A percentile compares a stretch with the other conserved stretches of the same genome.
phyloP scores from a whole-genome alignment of 2,888 invertebrate genomes.

The Meloe dianella region DNA sequence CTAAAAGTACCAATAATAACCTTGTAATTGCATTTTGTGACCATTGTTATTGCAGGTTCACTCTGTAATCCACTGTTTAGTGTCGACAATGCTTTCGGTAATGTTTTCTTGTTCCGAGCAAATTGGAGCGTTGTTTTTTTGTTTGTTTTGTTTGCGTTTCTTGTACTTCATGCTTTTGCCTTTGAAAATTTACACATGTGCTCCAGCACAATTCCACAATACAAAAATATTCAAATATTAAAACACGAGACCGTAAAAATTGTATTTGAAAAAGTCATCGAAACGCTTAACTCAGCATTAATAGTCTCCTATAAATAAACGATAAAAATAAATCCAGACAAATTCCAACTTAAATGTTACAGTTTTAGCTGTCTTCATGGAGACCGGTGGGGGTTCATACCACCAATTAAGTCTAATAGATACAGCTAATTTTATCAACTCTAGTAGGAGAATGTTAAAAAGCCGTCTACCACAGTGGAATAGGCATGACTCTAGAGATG shows the following conservation, averaged over 20 bases:
- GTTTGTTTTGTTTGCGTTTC: not conserved
- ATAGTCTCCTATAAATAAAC: not conserved
- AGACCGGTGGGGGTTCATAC: not conserved
- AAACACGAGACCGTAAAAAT: not conserved
- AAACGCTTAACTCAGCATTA: no score
- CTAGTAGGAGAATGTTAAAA: slow-evolving; percentile 6
- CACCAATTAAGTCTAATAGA: not conserved
- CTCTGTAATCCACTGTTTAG: slow-evolving; percentile 3
- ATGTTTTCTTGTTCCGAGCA: slow-evolving; percentile 7
- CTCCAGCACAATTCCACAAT: not conserved
- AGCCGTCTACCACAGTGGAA: not conserved
- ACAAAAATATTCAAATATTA: not conserved
- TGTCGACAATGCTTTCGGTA: not conserved
- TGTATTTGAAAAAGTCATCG: no score
- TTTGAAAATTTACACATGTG: not conserved
- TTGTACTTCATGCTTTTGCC: not conserved
- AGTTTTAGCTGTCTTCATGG: not conserved
- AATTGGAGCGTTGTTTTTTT: not conserved
- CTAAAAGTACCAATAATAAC: not conserved
- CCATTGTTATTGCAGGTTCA: slow-evolving; percentile 5
- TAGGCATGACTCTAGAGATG: slow-evolving; percentile 4
- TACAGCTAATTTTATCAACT: not conserved
- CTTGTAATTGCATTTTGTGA: slow-evolving; percentile 3
- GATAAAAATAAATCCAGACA: not conserved
- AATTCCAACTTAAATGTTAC: not conserved